These are phyloP conservation scores for Bolinopsis microptera DNA, from an alignment of 37 sponge, comb jelly and placozoan species.

Conservation along the genomic window DNA sequence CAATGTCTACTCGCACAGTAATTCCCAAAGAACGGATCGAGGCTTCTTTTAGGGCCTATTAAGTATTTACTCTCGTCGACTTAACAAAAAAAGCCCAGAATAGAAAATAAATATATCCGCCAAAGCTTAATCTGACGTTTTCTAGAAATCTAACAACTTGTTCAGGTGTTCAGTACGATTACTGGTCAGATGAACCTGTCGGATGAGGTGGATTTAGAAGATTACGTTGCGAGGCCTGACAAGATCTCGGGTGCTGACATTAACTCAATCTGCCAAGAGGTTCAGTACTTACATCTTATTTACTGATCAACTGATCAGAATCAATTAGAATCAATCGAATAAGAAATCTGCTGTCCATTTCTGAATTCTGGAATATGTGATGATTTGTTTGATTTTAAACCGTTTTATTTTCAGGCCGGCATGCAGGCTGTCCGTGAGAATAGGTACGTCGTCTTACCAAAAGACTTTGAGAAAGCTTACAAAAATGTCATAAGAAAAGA, in stretches of 20 bases:
- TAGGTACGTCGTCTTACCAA: constrained; percentile 89
- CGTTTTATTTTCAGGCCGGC: constrained; percentile 73
- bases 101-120: no score
- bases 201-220: constrained; percentile 98
- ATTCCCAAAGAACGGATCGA: no score
- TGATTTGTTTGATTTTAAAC: background rate
- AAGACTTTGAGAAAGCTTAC: constrained; percentile 99
- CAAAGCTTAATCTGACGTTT: no score
- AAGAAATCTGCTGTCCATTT: background rate
- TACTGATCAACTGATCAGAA: background rate
- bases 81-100: no score
- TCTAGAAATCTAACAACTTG: background rate
- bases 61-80: no score
- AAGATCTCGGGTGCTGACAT: constrained; percentile 97
- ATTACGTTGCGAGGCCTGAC: constrained; percentile 96
- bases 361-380: background rate
- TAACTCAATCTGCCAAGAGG: constrained; percentile 99
- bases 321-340: no score
- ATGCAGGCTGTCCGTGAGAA: constrained; percentile 99
- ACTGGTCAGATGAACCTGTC: constrained; percentile 96
- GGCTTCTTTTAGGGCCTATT: no score
- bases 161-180: constrained; percentile 85
- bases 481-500: constrained; percentile 93
- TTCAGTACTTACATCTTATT: constrained; percentile 12
- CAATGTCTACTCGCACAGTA: no score